phyloP scores from a whole-genome alignment of 2,888 invertebrate species.

The Sarcophaga subvicina region DNA sequence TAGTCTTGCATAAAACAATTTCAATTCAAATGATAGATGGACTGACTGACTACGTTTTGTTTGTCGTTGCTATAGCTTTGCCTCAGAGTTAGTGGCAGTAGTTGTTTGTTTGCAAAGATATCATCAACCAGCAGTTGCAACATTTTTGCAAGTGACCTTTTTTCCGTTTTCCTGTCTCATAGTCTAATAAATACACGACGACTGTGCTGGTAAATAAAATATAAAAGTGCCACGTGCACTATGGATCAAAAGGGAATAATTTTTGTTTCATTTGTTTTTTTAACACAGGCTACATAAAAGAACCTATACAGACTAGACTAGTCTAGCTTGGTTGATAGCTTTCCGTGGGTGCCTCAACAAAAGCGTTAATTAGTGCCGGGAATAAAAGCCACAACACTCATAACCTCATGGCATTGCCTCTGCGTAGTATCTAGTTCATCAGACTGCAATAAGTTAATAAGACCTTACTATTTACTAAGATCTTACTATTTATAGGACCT shows the following conservation, averaged over 20 bases:
- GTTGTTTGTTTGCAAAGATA: slow-evolving; percentile 12
- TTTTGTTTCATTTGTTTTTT: background rate
- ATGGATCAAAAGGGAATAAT: slow-evolving; percentile 2
- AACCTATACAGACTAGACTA: too few relatives aligned
- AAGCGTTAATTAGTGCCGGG: too few relatives aligned
- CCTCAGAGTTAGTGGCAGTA: background rate
- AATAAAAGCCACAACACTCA: too few relatives aligned
- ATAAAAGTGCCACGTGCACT: slow-evolving; percentile 28
- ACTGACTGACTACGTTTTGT: slow-evolving; percentile 26
- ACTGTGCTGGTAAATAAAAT: slow-evolving; percentile 33
- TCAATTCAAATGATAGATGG: slow-evolving; percentile 58
- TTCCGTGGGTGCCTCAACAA: too few relatives aligned
- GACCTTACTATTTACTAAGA: too few relatives aligned
- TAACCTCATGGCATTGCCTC: too few relatives aligned
- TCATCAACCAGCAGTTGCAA: slow-evolving; percentile 42
- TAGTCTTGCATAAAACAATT: slow-evolving; percentile 63
- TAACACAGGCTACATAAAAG: too few relatives aligned
- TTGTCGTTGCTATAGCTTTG: background rate
- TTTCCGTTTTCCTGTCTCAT: slow-evolving; percentile 67
- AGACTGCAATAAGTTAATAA: too few relatives aligned
- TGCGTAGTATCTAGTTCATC: too few relatives aligned
- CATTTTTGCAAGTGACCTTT: slow-evolving; percentile 55
- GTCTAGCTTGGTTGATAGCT: too few relatives aligned
- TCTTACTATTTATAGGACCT: too few relatives aligned
- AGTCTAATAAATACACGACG: slow-evolving; percentile 58